Conservation (phyloP, 2,888 invertebrate genomes). For the Amphipyra tragopoginis region DNA sequence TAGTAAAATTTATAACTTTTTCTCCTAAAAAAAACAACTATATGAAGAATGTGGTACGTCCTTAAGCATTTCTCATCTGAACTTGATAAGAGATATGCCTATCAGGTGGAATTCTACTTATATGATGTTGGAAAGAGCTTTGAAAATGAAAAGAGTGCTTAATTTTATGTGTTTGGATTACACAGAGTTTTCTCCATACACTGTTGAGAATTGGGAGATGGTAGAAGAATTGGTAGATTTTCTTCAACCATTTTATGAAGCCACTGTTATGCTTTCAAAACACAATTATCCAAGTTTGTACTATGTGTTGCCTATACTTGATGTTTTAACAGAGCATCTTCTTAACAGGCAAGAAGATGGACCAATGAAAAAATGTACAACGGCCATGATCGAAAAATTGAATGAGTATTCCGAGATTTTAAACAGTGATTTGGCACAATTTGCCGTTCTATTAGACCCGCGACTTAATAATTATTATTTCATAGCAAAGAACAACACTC, state of each 20-base stretch:
- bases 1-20: conserved; percentile 6
- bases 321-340: conserved; percentile 1
- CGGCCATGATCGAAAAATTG: neutral
- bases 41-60: conserved; percentile 3
- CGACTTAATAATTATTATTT: conserved; percentile 1
- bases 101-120: conserved; percentile 14
- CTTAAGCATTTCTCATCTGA: neutral
- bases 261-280: conserved; percentile 7
- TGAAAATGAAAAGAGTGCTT: conserved; percentile 11
- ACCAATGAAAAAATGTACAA: neutral
- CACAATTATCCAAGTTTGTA: conserved; percentile 15
- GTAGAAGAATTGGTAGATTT: conserved; percentile 11
- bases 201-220: conserved; percentile 8
- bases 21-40: conserved; percentile 4
- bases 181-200: conserved; percentile 10
- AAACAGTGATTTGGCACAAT: neutral
- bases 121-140: conserved; percentile 17
- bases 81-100: conserved; percentile 9
- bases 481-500: neutral
- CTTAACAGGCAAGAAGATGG: neutral
- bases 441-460: neutral
- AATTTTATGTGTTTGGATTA: conserved; percentile 12
- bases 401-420: neutral
- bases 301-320: conserved; percentile 16
- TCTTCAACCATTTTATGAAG: conserved; percentile 13